Evolutionary conservation across 2,797 vertebrate species (phyloP), one percentile per base, ranked within the genome.

Genomic region (Meriones psammophilus): DNA sequence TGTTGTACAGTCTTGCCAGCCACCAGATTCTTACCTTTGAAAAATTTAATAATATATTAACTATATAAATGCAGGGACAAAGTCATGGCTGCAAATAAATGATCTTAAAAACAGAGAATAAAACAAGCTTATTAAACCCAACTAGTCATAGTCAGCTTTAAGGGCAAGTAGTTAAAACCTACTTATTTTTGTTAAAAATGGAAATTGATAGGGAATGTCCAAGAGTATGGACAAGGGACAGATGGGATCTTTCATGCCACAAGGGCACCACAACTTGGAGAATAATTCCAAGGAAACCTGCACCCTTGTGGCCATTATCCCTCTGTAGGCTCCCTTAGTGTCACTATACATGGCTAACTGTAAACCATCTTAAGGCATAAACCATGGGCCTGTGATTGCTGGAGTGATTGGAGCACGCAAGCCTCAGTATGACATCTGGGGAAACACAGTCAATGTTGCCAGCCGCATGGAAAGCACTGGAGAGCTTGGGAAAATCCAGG

Each of bases 351-450:
- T 8, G 56, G 74, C 86, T 79, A 77, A 94, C 68, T 36, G 20
- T 26, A 10, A 83, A 17, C 68, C 46, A 20, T 56, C 77, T 93
- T n/a, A 96, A 99, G 99, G 99, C 18, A 99, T 99, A 96, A 99
- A 99, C 97, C 99, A 99, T 0, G 99, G 99, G 66, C 99, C 99
- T 0, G 99, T 99, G 91, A 99, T 99, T 33, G 99, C 99, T 4
- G 99, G 99, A 18, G 99, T 99, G 95, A 99, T 99, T 0, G 99
- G 99, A 42, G 99, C 99, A 28, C 99, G 99, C 71, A 99, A 99
- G 87, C 99, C 99, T 42, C 99, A 99, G 97, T 99, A 99, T 0
- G 99, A 99, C 94, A 99, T 99, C 64, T 99, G 99, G 99, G 99
- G 99, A 39, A 99, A 99, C 98, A 99, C 99, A 0, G 99, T 99